Base-by-base conservation (phyloP, 2,797 vertebrate genomes). In the Rallus crepitans region DNA sequence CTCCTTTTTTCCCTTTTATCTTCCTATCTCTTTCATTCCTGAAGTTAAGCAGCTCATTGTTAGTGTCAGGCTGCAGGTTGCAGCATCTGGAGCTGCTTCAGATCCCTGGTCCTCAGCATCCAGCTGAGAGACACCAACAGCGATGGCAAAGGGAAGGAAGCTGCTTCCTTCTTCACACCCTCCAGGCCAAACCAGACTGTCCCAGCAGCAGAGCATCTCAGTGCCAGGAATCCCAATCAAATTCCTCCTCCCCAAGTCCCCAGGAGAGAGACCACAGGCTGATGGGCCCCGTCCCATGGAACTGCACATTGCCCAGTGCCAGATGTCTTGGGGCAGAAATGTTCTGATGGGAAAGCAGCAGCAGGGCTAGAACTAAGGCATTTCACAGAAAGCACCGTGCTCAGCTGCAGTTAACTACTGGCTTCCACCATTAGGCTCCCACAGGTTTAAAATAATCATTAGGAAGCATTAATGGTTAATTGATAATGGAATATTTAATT, bases 401-500 rank as follows among this genome's bases (percentile, higher is more conserved):
- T 71, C 30, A 37, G 85, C 78, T 69, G 63, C 79, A 56, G 72
- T 18, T 57, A 78, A 30, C 89, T 7, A 31, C 39, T 12, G 45
- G 66, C 31, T 81, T 53, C 27, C 60, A 63, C 48, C 53, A 28
- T 10, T n/a, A 88, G 69, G 47, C 65, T 87, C 69, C 90, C 83
- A 48, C 50, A 73, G 82, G 39, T 63, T 60, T 77, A 4, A 70
- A 80, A 65, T 30, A n/a, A 89, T 80, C 72, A 37, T 78, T 53
- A 75, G 19, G 64, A 61, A 73, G 68, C 64, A 40, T 87, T 87
- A 91, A 94, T 94, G 48, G 59, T 91, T 90, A 94, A 91, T 60
- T 93, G 93, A 86, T 91, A 91, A 81, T 17, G 69, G 77, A 68
- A 80, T 92, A 82, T 65, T 96, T 94, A 84, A 97, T 93, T 94